A percentile compares a stretch with the other conserved stretches of the same genome.
phyloP scores from a whole-genome alignment of 1,140 invertebrate genomes.

The Ladona fulva region DNA sequence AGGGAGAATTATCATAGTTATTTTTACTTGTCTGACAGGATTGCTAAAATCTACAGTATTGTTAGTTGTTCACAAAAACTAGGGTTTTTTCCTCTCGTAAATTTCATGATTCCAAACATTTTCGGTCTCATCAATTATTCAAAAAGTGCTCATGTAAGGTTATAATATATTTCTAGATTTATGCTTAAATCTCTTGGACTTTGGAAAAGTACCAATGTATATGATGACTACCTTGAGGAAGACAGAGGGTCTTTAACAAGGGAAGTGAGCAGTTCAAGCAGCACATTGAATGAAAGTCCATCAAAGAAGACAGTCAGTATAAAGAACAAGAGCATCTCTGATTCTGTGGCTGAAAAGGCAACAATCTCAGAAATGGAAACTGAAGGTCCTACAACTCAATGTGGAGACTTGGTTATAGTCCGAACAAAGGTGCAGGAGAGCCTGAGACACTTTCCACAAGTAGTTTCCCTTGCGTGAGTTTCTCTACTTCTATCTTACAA shows the following conservation, averaged over 20 bases:
- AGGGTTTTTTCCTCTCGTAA: no score
- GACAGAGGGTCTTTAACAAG: neutral
- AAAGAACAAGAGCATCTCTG: neutral
- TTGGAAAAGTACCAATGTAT: constrained; percentile 67
- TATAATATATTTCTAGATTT: constrained; percentile 43
- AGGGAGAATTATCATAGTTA: no score
- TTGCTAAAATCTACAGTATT: no score
- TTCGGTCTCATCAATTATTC: no score
- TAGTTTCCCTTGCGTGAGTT: neutral
- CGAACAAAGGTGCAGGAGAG: neutral
- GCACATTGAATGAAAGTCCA: neutral
- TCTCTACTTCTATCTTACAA: neutral
- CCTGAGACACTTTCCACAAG: neutral
- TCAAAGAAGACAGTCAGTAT: neutral
- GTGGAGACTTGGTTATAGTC: neutral
- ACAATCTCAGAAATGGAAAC: neutral
- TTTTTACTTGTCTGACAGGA: no score
- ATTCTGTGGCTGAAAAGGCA: neutral
- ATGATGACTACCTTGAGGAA: neutral
- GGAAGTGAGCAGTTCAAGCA: neutral
- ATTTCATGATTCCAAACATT: no score
- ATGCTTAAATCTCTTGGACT: constrained; percentile 87
- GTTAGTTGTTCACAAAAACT: no score
- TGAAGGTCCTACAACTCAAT: neutral
- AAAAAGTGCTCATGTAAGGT: no score